Base-by-base conservation (phyloP, 1,140 invertebrate species). In the Aphelenchoides fujianensis region DNA sequence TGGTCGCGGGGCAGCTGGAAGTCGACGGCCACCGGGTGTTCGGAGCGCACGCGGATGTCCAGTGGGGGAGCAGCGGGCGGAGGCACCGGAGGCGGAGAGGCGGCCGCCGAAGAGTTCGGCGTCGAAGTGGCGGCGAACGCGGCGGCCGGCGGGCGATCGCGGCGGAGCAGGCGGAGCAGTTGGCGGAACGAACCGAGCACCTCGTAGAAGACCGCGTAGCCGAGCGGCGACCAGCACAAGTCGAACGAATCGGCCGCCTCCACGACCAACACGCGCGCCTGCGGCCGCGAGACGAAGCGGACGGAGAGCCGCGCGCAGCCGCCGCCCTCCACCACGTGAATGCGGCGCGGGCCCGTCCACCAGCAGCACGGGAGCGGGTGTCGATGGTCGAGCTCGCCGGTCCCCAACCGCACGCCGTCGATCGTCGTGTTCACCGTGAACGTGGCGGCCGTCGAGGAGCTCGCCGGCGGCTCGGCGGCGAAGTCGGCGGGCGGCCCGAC, bases 1-100 rank as follows among this genome's bases (percentile, higher is more conserved):
- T 79, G 78, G 53, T 79, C 59, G 53, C 74, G 36, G 7, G 78
- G 78, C n/a, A 79, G 59, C 23, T 70, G 62, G 37, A 79, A 76
- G 36, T 48, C 68, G 34, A 79, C 64, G 9, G 68, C 69, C n/a
- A 79, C 69, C 19, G 75, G 36, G 32, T 79, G 41, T 23, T 78
- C 73, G 27, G 68, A 71, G 19, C 9, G 23, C 0, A 70, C 28
- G 7, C 7, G 28, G 53, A 19, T 68, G 23, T 52, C 7, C 28
- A 12, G 12, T 19, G 28, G 23, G 35, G 32, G 3, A 34, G 32
- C 19, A 63, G 41, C 28, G 9, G 16, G 19, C 19, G 23, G 12
- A 53, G n/a, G 1, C 1, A 35, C 12, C 30, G 28, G 23, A 34
- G 61, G n/a, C 19, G 2, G 30, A 35, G 30, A 34, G 1, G 30